These are phyloP conservation scores for Leptoclinus maculatus DNA, from an alignment of 2,797 vertebrate species.

Conservation along the genomic window DNA sequence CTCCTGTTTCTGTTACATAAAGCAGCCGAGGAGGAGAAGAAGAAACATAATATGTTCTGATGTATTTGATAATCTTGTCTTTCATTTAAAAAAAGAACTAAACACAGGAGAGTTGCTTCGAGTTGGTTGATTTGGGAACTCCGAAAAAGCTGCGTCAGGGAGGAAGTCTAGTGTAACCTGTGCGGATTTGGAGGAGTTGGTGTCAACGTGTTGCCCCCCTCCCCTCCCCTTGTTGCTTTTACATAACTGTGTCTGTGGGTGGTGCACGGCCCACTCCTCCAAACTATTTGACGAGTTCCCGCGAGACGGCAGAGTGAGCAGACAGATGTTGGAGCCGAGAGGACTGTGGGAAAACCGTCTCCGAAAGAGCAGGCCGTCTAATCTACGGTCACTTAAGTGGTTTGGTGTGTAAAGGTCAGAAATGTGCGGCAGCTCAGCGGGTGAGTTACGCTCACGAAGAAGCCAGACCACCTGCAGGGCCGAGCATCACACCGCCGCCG, in stretches of 20 bases:
- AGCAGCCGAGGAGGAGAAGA: background rate
- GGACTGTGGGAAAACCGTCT: background rate
- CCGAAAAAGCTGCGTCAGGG: conserved; percentile 1
- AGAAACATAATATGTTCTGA: background rate
- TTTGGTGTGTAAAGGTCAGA: conserved; percentile 19
- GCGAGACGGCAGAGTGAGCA: conserved; percentile 28
- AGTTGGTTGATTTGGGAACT: background rate
- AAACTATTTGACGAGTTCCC: conserved; percentile 34
- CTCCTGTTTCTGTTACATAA: conserved; percentile 60
- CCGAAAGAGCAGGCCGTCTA: background rate
- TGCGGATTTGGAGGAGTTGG: conserved; percentile 6
- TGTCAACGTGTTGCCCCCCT: conserved; percentile 8
- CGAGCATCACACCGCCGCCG: background rate
- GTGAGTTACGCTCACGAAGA: background rate
- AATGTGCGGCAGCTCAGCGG: conserved; percentile 13
- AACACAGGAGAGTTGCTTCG: background rate
- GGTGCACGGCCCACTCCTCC: conserved; percentile 9
- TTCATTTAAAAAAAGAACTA: conserved; percentile 7
- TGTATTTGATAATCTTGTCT: background rate
- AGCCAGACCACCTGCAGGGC: background rate
- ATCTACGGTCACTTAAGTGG: background rate
- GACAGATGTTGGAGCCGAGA: conserved; percentile 38
- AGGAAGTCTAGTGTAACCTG: conserved; percentile 3
- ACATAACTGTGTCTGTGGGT: conserved; percentile 12
- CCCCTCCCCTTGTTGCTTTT: background rate